Evolutionary conservation across 2,888 invertebrate genomes (phyloP).

Genomic region (Apeira syringaria): DNA sequence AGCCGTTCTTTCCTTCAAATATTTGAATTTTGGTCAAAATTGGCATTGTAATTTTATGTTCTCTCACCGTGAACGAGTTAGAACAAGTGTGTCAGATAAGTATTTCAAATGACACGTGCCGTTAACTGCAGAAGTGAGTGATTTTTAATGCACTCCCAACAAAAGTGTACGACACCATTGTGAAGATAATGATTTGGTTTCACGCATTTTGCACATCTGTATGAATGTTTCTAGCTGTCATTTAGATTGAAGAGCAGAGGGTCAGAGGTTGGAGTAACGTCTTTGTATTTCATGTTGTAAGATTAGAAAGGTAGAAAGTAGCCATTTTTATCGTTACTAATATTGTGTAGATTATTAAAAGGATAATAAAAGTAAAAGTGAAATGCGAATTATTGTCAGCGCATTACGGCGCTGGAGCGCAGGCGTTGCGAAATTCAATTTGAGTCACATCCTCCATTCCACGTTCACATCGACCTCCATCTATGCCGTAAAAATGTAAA

Average conservation of each 20-base stretch:
- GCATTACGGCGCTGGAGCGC: no score
- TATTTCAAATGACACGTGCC: conserved; percentile 23
- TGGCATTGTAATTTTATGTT: no score
- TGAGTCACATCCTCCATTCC: no score
- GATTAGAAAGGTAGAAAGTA: background rate
- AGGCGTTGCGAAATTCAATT: no score
- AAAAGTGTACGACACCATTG: conserved; percentile 6
- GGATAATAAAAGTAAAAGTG: background rate
- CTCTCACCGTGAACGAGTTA: no score
- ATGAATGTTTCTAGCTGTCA: background rate
- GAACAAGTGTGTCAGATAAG: no score
- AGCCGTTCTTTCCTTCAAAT: no score
- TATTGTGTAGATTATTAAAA: background rate
- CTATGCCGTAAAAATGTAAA: no score
- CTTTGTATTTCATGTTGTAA: background rate
- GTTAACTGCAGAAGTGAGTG: conserved; percentile 27
- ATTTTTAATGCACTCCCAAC: conserved; percentile 26
- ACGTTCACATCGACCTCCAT: no score
- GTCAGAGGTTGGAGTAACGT: background rate
- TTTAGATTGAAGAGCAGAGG: background rate
- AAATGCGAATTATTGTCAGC: background rate
- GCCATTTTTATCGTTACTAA: background rate
- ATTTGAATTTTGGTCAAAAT: no score
- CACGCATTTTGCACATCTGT: conserved; percentile 4
- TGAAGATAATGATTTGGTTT: conserved; percentile 10